These are phyloP conservation scores for Heterodera filipjevi DNA, from an alignment of 2,888 invertebrate genomes.

Conservation along the genomic window DNA sequence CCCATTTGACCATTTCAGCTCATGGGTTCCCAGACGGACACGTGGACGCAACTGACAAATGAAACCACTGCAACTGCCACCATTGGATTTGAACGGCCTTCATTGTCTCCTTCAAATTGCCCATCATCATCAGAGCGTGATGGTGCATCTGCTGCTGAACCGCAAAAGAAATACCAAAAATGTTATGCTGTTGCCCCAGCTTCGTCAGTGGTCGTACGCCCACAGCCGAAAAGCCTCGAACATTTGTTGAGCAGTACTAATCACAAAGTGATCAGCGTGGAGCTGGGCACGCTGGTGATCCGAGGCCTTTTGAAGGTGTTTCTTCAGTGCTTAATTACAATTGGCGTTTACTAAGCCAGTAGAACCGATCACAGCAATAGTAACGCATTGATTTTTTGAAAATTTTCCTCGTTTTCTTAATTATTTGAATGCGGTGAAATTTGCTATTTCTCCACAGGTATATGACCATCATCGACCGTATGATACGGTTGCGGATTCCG, in stretches of 20 bases:
- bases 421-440: too few relatives aligned
- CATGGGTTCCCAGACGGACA: conserved; percentile 50
- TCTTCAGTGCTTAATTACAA: too few relatives aligned
- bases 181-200: not conserved
- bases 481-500: not conserved
- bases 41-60: conserved; percentile 55
- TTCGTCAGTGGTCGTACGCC: too few relatives aligned
- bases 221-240: not conserved
- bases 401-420: too few relatives aligned
- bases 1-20: too few relatives aligned
- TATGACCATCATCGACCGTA: not conserved
- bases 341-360: too few relatives aligned
- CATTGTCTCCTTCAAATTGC: not conserved
- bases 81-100: not conserved
- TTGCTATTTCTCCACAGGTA: too few relatives aligned
- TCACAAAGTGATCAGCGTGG: not conserved
- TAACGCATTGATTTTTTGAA: too few relatives aligned
- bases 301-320: conserved; percentile 14
- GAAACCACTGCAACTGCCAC: conserved; percentile 55
- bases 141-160: too few relatives aligned
- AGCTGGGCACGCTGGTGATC: conserved; percentile 20
- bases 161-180: too few relatives aligned
- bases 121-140: too few relatives aligned
- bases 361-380: too few relatives aligned
- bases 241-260: conserved; percentile 15